phyloP scores from a whole-genome alignment of 2,888 invertebrate species.

The Thecophora atra region DNA sequence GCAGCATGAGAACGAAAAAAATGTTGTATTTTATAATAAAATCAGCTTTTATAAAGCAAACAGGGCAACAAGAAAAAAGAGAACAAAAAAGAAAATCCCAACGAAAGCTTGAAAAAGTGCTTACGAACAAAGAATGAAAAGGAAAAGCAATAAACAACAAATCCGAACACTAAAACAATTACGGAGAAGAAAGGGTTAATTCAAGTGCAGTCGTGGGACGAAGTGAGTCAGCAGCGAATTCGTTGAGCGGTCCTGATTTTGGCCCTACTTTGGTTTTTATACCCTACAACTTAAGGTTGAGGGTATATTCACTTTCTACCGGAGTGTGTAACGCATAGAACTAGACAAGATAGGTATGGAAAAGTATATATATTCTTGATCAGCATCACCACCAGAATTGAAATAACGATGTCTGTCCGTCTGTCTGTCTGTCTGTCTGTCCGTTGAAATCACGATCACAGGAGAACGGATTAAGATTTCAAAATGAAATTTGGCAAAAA shows the following conservation, averaged over 20 bases:
- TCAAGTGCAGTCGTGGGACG: constrained; percentile 16
- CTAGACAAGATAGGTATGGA: too few species aligned
- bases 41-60: constrained; percentile 19
- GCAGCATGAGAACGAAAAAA: not conserved
- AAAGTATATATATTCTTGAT: too few species aligned
- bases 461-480: too few species aligned
- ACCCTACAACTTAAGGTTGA: too few species aligned
- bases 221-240: not conserved
- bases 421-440: too few species aligned
- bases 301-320: too few species aligned
- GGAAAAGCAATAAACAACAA: not conserved
- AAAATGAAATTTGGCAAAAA: too few species aligned
- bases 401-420: too few species aligned
- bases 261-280: not conserved
- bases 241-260: not conserved
- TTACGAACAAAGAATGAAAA: not conserved
- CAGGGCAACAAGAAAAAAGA: constrained; percentile 12
- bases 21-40: not conserved
- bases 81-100: not conserved
- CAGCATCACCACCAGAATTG: too few species aligned
- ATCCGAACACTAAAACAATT: constrained; percentile 19
- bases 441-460: too few species aligned
- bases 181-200: constrained; percentile 28
- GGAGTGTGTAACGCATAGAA: too few species aligned
- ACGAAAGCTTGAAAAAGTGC: constrained; percentile 4